Evolutionary conservation across 2,888 invertebrate species (phyloP).

Genomic region (Drosophila tanythrix): DNA sequence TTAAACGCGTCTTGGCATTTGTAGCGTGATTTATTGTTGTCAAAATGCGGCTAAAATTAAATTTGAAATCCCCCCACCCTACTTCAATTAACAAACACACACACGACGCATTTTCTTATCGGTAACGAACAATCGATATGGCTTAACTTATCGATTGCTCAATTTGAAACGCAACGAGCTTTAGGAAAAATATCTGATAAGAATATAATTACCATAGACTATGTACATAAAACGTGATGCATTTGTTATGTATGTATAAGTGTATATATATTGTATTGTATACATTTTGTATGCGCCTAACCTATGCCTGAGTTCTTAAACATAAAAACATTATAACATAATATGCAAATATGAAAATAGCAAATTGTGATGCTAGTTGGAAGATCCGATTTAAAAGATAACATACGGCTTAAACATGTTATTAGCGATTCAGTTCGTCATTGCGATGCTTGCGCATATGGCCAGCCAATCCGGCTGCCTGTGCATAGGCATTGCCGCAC

Average conservation of each 20-base stretch:
- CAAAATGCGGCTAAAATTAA: conserved; percentile 69
- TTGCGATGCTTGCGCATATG: conserved; percentile 83
- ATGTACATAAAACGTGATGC: conserved; percentile 1
- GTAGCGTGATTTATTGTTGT: conserved; percentile 71
- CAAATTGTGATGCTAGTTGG: conserved; percentile 14
- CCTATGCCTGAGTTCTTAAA: conserved; percentile 52
- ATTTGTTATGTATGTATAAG: conserved; percentile 1
- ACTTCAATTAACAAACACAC: neutral
- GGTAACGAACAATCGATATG: neutral
- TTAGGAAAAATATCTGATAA: conserved; percentile 20
- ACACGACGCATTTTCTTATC: neutral
- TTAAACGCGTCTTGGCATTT: conserved; percentile 67
- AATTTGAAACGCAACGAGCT: conserved; percentile 6
- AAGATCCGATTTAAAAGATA: conserved; percentile 20
- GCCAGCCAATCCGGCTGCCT: conserved; percentile 82
- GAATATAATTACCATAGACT: conserved; percentile 31
- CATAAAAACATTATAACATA: conserved; percentile 26
- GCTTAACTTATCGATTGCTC: neutral
- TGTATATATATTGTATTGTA: conserved; percentile 1
- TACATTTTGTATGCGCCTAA: conserved; percentile 11
- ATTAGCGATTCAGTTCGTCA: conserved; percentile 55
- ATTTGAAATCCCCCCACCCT: conserved; percentile 19
- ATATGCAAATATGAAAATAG: conserved; percentile 15
- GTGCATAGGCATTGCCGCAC: conserved; percentile 80
- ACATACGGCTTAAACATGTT: neutral